These are phyloP conservation scores for Tympanuchus pallidicinctus DNA, from an alignment of 2,113 vertebrate species.

Conservation along the genomic window DNA sequence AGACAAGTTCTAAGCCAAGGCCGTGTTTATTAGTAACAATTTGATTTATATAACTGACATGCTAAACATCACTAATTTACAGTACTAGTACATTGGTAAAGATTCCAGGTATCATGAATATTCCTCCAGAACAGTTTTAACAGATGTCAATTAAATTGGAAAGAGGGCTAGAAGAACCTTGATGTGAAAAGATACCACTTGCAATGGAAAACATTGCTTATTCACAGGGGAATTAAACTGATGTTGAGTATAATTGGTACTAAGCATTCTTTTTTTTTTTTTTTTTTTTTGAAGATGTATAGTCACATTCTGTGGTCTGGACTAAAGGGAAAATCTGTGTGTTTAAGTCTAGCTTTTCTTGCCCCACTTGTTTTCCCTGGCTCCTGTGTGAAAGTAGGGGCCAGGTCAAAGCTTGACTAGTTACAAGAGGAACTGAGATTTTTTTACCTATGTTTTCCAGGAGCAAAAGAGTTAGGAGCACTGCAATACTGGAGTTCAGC, in stretches of 20 bases:
- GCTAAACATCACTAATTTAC: background rate
- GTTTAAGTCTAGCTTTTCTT: rapidly evolving
- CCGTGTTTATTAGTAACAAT: background rate
- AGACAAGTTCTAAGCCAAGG: background rate
- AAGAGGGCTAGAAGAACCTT: background rate
- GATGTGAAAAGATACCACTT: background rate
- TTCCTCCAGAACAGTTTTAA: background rate
- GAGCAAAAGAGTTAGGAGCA: background rate
- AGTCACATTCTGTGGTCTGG: background rate
- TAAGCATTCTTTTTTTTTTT: background rate
- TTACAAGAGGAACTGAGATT: background rate
- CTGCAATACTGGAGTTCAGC: too few species aligned
- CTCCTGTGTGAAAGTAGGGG: rapidly evolving
- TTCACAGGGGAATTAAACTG: background rate
- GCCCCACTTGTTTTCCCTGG: background rate
- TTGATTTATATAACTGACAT: background rate
- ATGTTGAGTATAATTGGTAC: background rate
- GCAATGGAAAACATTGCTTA: background rate
- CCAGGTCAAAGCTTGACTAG: background rate
- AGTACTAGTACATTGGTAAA: background rate
- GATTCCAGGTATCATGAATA: background rate
- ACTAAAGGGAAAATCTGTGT: background rate
- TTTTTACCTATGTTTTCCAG: background rate
- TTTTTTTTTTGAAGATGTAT: too few species aligned
- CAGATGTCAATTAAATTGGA: background rate